These are phyloP conservation scores for Mimachlamys varia DNA, from an alignment of 2,888 invertebrate genomes.

Conservation along the genomic window DNA sequence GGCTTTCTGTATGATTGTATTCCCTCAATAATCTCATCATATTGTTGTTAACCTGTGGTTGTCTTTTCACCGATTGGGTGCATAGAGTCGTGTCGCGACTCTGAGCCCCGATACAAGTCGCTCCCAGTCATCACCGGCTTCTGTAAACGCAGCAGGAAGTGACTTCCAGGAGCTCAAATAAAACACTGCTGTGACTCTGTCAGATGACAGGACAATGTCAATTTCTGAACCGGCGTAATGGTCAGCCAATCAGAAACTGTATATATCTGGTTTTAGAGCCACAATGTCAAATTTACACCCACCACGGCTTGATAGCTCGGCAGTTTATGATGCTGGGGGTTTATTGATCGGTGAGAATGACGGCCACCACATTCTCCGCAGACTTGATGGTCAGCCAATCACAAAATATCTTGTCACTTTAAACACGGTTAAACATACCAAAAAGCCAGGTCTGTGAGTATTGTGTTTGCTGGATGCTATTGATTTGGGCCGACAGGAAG, in stretches of 20 bases:
- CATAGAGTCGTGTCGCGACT: background rate
- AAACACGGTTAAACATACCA: conserved; percentile 32
- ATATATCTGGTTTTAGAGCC: conserved; percentile 12
- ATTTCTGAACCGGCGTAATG: background rate
- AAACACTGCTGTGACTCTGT: background rate
- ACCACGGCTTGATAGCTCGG: background rate
- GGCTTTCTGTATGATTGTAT: background rate
- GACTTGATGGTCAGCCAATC: conserved; percentile 32
- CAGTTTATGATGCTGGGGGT: background rate
- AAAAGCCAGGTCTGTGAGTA: conserved; percentile 15
- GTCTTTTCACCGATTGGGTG: background rate
- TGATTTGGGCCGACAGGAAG: background rate
- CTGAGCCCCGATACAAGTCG: background rate
- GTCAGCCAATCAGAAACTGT: conserved; percentile 17
- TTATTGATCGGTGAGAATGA: background rate
- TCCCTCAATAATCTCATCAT: background rate
- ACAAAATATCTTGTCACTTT: conserved; percentile 33
- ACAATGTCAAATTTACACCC: conserved; percentile 22
- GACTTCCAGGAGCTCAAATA: background rate
- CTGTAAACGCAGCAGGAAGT: background rate
- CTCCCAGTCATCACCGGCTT: background rate
- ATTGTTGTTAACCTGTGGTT: background rate
- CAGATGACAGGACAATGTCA: background rate
- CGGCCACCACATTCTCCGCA: conserved; percentile 4
- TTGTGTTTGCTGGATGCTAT: conserved; percentile 1